phyloP scores from a whole-genome alignment of 2,113 vertebrate genomes.

The Bombycilla garrulus region DNA sequence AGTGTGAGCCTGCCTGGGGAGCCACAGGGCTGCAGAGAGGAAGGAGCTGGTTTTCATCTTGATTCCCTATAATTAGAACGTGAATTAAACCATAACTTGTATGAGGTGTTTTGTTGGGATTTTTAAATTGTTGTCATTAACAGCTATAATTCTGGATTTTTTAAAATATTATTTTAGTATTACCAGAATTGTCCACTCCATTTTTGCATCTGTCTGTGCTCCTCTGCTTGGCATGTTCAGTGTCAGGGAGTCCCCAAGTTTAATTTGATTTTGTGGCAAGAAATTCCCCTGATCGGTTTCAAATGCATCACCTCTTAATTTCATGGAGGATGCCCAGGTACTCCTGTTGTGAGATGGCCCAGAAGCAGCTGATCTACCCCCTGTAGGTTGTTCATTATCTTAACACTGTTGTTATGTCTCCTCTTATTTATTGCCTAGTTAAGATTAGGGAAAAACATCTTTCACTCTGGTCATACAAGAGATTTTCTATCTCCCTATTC shows the following conservation, averaged over 20 bases:
- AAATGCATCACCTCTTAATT: neutral
- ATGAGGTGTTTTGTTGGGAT: neutral
- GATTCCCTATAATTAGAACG: neutral
- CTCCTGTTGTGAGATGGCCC: neutral
- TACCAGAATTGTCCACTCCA: neutral
- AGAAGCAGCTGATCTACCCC: conserved; percentile 3
- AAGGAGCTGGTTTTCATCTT: neutral
- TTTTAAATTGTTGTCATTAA: neutral
- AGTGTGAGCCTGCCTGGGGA: neutral
- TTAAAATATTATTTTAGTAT: neutral
- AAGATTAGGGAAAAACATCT: neutral
- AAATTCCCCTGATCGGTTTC: neutral
- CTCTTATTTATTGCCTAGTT: conserved; percentile 1
- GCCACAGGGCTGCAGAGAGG: neutral
- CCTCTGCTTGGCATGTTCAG: neutral
- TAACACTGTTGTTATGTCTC: neutral
- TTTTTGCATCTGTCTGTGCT: neutral
- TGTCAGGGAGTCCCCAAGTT: neutral
- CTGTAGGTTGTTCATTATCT: neutral
- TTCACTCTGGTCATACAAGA: neutral
- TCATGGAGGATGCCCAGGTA: conserved; percentile 1
- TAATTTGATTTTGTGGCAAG: neutral
- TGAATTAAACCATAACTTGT: neutral
- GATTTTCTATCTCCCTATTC: neutral
- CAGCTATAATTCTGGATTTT: neutral